phyloP scores from a whole-genome alignment of 2,888 invertebrate species.

The Blomia tropicalis region DNA sequence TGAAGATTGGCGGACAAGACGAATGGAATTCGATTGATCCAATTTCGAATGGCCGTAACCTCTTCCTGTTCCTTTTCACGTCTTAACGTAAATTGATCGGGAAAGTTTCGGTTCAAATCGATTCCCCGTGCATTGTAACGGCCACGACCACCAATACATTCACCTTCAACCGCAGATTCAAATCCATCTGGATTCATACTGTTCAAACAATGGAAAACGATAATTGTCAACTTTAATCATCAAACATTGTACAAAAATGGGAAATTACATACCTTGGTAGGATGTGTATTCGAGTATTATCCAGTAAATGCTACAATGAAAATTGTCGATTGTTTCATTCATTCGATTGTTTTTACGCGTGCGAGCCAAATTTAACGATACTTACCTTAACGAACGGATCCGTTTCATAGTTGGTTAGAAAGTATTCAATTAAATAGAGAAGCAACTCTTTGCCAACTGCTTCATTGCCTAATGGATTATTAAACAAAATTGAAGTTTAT shows the following conservation, averaged over 20 bases:
- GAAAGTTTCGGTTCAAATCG: conserved; percentile 89
- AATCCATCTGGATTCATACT: conserved; percentile 99
- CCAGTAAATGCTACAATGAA: conserved; percentile 69
- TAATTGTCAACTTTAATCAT: too few relatives aligned
- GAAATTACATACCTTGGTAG: too few relatives aligned
- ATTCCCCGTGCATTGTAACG: conserved; percentile 76
- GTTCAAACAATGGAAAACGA: conserved; percentile 69
- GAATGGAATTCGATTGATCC: conserved; percentile 82
- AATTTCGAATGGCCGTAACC: conserved; percentile 79
- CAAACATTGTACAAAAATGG: too few relatives aligned
- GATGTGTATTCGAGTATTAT: conserved; percentile 77
- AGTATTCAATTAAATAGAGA: conserved; percentile 71
- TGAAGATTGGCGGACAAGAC: conserved; percentile 84
- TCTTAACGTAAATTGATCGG: conserved; percentile 79
- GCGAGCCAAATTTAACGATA: too few relatives aligned
- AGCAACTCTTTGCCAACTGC: conserved; percentile 86
- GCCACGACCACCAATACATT: conserved; percentile 70
- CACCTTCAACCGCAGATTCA: conserved; percentile 72
- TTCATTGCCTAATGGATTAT: conserved; percentile 35
- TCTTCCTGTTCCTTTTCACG: conserved; percentile 72
- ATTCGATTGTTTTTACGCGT: too few relatives aligned
- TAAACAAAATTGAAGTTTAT: conserved; percentile 3
- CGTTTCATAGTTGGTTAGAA: conserved; percentile 61
- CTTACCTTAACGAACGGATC: conserved; percentile 73
- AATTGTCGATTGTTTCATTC: too few relatives aligned